Base-by-base conservation (phyloP, 1,140 invertebrate species). In the Microplitis mediator region DNA sequence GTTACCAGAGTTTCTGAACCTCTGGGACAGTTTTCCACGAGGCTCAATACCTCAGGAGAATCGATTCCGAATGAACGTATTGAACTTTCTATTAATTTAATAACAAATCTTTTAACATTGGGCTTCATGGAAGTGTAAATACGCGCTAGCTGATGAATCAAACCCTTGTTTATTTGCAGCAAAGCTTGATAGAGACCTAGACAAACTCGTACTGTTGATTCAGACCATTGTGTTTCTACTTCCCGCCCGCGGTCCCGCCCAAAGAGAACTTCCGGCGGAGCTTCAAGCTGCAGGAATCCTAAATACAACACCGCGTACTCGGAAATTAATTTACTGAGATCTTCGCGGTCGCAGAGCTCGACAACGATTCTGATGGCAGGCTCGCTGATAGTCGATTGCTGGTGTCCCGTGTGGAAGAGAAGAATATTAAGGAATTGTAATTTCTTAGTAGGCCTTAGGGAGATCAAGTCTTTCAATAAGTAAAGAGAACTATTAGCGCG, bases 1-100 rank as follows among this genome's bases (percentile, higher is more conserved):
- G 96, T 97, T 2, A 98, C 92, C 50, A 99, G 85, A 0, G 97
- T 98, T 88, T 99, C 98, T 0, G 96, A 92, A 11, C 97, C 98
- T 82, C 96, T 95, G 0, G 97, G 97, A 87, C 97, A 99, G 67
- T 93, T 94, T 84, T 98, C 95, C 5, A 99, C 93, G 11, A 98
- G 85, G 71, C 92, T 90, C 1, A 98, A 87, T 6, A 97, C 81
- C 79, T 95, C 91, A 0, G 91, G 91, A 73, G 91, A 95, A 69
- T 93, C 90, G 93, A 97, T 96, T 16, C 94, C 93, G 82, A 96
- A 91, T 39, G 91, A 91, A 80, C 94, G 91, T 0, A 97, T 91
- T 0, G 96, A 94, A 3, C 80, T 88, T 86, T 98, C 96, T 14
- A 97, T 85, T 31, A 92, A 87, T 73, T 96, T 87, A 31, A 99